phyloP scores from a whole-genome alignment of 2,888 invertebrate genomes.

The Athetis lepigone region DNA sequence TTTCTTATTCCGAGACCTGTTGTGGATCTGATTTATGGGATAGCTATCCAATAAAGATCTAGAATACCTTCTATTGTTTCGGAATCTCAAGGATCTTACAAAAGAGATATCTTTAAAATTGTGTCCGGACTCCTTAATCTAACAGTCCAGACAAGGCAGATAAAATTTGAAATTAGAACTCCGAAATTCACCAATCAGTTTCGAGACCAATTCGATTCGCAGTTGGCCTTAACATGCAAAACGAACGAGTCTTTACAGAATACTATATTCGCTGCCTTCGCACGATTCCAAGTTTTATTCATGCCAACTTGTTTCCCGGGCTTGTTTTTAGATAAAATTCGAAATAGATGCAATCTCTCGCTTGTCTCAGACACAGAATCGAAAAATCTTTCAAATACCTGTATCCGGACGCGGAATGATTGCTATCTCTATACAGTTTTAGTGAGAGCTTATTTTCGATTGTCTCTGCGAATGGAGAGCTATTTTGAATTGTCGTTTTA shows the following conservation, averaged over 20 bases:
- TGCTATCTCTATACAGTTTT: conserved; percentile 57
- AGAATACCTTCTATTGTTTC: conserved; percentile 13
- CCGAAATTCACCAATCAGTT: conserved; percentile 55
- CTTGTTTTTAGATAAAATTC: conserved; percentile 80
- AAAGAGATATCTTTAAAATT: conserved; percentile 15
- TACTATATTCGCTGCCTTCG: conserved; percentile 64
- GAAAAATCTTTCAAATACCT: conserved; percentile 73
- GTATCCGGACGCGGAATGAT: conserved; percentile 51
- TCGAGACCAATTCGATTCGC: conserved; percentile 59
- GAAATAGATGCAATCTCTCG: conserved; percentile 80
- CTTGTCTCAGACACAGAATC: conserved; percentile 70
- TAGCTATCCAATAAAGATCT: conserved; percentile 38
- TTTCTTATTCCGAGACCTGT: conserved; percentile 34
- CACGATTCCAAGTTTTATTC: conserved; percentile 71
- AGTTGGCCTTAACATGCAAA: conserved; percentile 74
- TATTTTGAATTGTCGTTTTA: conserved; percentile 61
- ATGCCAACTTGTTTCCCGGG: conserved; percentile 70
- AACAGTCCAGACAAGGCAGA: conserved; percentile 11
- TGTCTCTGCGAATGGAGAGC: conserved; percentile 45
- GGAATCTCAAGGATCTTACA: conserved; percentile 16
- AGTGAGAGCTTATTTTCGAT: conserved; percentile 62
- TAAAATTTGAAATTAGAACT: conserved; percentile 39
- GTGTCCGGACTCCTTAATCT: conserved; percentile 12
- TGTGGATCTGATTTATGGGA: conserved; percentile 40
- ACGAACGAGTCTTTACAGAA: conserved; percentile 60